Percentiles rank a stretch among this genome's conserved stretches.
Conservation (phyloP, 2,797 vertebrate species). For the Scomberomorus guttatus region DNA sequence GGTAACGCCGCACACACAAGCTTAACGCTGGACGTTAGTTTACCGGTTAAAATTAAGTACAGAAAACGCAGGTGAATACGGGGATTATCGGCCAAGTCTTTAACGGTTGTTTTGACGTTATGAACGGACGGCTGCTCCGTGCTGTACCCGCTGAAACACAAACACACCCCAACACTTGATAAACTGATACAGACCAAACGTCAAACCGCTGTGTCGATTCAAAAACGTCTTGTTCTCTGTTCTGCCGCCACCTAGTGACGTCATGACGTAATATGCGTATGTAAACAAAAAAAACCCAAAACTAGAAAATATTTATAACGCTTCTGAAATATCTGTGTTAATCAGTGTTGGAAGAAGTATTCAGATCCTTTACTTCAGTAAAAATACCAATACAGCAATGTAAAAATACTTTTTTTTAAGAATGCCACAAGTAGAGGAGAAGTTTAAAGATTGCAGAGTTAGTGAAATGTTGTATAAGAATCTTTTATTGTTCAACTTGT, state of each 20-base stretch:
- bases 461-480: too few species aligned
- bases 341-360: too few species aligned
- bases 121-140: not conserved
- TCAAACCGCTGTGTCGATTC: not conserved
- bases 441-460: too few species aligned
- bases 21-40: constrained; percentile 8
- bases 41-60: not conserved
- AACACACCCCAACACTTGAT: constrained; percentile 34
- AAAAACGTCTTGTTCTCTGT: not conserved
- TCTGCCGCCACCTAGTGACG: constrained; percentile 56
- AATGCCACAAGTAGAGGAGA: too few species aligned
- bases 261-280: constrained; percentile 33
- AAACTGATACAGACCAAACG: not conserved
- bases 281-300: not conserved
- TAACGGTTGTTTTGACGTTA: not conserved
- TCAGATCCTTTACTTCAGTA: too few species aligned
- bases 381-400: too few species aligned
- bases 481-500: too few species aligned
- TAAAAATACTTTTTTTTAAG: too few species aligned
- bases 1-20: constrained; percentile 34
- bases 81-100: fast-evolving
- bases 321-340: not conserved
- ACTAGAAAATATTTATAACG: not conserved
- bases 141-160: not conserved
- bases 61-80: fast-evolving